Evolutionary conservation across 2,113 vertebrate species (phyloP).

Genomic region (Apteryx owenii): DNA sequence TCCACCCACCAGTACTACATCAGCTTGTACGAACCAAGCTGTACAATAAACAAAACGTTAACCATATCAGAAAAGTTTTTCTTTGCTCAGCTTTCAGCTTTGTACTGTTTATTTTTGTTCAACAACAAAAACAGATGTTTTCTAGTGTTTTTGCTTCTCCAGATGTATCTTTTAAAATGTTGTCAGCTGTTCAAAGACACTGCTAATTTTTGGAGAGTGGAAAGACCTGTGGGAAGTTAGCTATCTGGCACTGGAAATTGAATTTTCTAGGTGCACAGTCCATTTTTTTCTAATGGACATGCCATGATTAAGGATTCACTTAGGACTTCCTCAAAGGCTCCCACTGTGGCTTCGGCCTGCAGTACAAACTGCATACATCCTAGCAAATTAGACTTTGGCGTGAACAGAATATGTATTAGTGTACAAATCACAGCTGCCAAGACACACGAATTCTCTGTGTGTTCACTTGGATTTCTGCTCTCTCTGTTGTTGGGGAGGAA

Average conservation of each 20-base stretch:
- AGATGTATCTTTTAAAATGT: constrained; percentile 50
- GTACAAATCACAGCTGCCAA: constrained; percentile 27
- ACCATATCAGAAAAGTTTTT: not conserved
- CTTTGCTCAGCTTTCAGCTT: constrained; percentile 38
- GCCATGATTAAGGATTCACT: not conserved
- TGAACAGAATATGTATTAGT: not conserved
- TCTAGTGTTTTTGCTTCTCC: constrained; percentile 47
- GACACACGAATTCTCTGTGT: constrained; percentile 50
- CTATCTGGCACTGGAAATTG: not conserved
- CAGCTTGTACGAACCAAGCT: not conserved
- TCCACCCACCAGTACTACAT: constrained; percentile 13
- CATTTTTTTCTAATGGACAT: not conserved
- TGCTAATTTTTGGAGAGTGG: constrained; percentile 41
- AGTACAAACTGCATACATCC: not conserved
- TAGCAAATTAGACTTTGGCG: not conserved
- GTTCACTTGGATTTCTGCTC: constrained; percentile 24
- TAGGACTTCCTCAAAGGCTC: not conserved
- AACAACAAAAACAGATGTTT: constrained; percentile 71
- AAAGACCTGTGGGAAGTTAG: constrained; percentile 35
- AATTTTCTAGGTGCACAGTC: not conserved
- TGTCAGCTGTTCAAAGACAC: constrained; percentile 45
- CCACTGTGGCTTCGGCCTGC: not conserved
- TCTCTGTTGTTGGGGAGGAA: constrained; percentile 51
- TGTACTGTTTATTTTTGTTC: constrained; percentile 63
- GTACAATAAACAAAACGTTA: constrained; percentile 23